phyloP scores from a whole-genome alignment of 2,888 invertebrate genomes.

The Sceliomorpha sp. region DNA sequence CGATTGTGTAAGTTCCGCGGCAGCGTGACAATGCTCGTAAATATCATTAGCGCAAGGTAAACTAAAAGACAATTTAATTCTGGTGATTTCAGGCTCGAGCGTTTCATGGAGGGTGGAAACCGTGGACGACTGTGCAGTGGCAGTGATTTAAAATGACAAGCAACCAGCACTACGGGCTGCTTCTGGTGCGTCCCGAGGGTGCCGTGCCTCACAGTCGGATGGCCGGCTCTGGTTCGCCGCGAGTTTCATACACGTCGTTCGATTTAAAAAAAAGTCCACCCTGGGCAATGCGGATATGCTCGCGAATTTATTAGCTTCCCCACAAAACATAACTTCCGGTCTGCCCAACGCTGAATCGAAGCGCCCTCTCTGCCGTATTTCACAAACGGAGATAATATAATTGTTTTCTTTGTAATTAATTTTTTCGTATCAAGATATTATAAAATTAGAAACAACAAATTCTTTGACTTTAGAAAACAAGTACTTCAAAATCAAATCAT shows the following conservation, averaged over 20 bases:
- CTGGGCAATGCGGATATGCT: conserved; percentile 72
- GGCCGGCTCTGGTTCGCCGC: conserved; percentile 60
- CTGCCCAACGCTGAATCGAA: conserved; percentile 42
- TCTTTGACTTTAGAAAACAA: too few relatives aligned
- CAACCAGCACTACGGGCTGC: conserved; percentile 66
- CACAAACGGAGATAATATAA: conserved; percentile 6
- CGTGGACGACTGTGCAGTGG: conserved; percentile 56
- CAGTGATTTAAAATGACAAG: conserved; percentile 80
- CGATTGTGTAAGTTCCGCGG: conserved; percentile 49
- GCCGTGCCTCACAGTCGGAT: conserved; percentile 75
- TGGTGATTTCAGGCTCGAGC: conserved; percentile 60
- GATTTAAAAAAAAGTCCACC: conserved; percentile 78
- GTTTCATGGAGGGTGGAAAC: conserved; percentile 44
- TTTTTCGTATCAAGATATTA: too few relatives aligned
- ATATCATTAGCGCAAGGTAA: conserved; percentile 63
- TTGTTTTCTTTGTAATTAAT: too few relatives aligned
- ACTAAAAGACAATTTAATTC: conserved; percentile 72
- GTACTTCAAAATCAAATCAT: too few relatives aligned
- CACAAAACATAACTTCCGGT: conserved; percentile 54
- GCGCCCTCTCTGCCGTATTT: conserved; percentile 40
- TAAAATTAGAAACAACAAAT: too few relatives aligned
- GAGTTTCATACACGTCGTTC: conserved; percentile 69
- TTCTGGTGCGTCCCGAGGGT: conserved; percentile 74
- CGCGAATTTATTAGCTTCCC: conserved; percentile 75
- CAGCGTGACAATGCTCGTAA: conserved; percentile 59